Evolutionary conservation across 2,113 vertebrate genomes (phyloP), one percentile per base, ranked within the genome.

Genomic region (Oreocharis arfaki): DNA sequence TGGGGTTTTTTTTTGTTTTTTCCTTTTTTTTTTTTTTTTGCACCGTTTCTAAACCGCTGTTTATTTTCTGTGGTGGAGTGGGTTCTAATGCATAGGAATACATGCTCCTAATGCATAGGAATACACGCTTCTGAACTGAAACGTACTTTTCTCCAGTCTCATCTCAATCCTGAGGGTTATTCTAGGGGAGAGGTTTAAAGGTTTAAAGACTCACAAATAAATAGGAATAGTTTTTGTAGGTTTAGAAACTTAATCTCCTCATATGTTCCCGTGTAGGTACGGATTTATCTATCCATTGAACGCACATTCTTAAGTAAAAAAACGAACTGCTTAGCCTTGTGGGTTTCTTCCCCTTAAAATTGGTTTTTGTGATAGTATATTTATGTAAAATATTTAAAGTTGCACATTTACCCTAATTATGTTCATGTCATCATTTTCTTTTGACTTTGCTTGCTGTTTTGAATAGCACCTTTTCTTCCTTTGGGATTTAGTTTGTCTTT

Each of bases 161-260:
- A 4, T 60, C 32, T 44, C 70, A 74, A 89, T 87, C 30, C 27
- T 26, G 10, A 42, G 23, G 69, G 55, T 53, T 93, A 4, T 53
- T 44, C 39, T n/a, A 10, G 26, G 65, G 26, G 16, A 80, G 57
- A 35, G n/a, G 30, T 69, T 73, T 73, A 64, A 61, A 73, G 47
- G 41, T 71, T 91, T 77, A 61, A 67, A 80, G 37, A 39, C n/a
- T 84, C 21, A 24, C 59, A 77, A 86, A 88, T 87, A 93, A 91
- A 64, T 44, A 77, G 21, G 9, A 90, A 30, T 84, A 77, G 42
- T 85, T 94, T 61, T 56, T 8, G 4, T 63, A 37, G 64, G 21
- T 59, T 88, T 90, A 75, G 42, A 64, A 86, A 91, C 74, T 82
- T 35, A 5, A 47, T 80, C 83, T 91, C 21, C 28, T 70, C 2